A percentile compares a stretch with the other conserved stretches of the same genome.
phyloP scores from a whole-genome alignment of 1,140 invertebrate species.

The Trachymyrmex cornetzi region DNA sequence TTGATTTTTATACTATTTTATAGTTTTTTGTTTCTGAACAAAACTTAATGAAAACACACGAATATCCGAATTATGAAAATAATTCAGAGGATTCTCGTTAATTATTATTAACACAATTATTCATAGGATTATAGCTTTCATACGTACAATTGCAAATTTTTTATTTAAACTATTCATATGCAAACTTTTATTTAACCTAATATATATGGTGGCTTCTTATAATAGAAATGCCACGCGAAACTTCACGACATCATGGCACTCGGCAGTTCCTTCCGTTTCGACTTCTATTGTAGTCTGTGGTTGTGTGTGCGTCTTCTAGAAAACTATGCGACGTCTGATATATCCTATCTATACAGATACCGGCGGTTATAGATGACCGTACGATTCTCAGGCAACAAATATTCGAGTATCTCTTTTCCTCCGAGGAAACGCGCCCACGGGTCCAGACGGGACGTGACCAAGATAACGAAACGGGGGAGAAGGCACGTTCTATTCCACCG shows the following conservation, averaged over 20 bases:
- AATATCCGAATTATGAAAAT: background rate
- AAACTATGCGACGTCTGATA: conserved; percentile 40
- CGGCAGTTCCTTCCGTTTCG: background rate
- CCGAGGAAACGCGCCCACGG: conserved; percentile 67
- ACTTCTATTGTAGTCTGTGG: background rate
- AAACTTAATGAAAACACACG: background rate
- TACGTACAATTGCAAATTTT: too few species aligned
- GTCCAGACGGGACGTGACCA: conserved; percentile 73
- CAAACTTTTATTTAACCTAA: background rate
- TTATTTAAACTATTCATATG: too few species aligned
- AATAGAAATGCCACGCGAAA: background rate
- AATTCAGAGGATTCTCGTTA: background rate
- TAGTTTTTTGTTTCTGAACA: background rate
- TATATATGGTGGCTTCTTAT: background rate
- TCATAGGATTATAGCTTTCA: background rate
- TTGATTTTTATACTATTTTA: background rate
- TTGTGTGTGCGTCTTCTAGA: too few species aligned
- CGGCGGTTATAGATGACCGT: conserved; percentile 69
- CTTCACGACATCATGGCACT: background rate
- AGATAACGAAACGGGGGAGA: conserved; percentile 71
- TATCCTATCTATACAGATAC: conserved; percentile 59
- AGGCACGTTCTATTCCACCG: conserved; percentile 50
- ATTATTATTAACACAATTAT: background rate
- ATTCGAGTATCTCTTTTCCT: conserved; percentile 76
- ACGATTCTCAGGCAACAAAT: conserved; percentile 69